phyloP scores from a whole-genome alignment of 2,888 invertebrate species.

The Trachelus tabidus region DNA sequence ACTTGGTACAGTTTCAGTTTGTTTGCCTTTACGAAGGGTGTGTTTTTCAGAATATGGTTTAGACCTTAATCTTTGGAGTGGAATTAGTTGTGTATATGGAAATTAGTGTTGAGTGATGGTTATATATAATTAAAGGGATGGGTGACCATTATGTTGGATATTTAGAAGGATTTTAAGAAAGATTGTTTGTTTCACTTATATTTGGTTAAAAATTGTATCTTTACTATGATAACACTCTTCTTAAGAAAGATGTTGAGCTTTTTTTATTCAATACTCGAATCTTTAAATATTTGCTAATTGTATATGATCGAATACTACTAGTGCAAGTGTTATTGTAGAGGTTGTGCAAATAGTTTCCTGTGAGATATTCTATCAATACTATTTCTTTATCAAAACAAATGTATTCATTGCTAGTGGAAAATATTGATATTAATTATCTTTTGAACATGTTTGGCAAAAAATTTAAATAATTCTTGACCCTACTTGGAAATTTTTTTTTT shows the following conservation, averaged over 20 bases:
- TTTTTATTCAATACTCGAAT: neutral
- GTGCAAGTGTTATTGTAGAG: neutral
- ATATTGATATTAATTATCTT: neutral
- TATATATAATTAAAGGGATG: neutral
- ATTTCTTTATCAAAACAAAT: neutral
- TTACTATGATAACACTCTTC: neutral
- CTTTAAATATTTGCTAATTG: neutral
- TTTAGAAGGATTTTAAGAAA: neutral
- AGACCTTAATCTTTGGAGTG: neutral
- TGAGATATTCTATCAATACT: no score
- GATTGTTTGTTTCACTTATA: neutral
- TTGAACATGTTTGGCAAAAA: neutral
- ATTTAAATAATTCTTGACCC: neutral
- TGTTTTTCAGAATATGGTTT: neutral
- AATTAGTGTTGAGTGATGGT: no score
- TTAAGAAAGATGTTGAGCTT: neutral
- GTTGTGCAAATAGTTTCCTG: neutral
- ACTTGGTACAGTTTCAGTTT: neutral
- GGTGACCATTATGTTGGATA: neutral
- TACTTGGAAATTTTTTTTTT: slow-evolving; percentile 37
- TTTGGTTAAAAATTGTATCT: neutral
- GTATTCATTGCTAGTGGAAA: neutral
- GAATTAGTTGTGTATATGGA: neutral
- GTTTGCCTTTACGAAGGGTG: neutral
- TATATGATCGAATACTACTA: neutral